Percentiles rank a stretch among this genome's conserved stretches.
These are phyloP conservation scores for Bubo scandiacus DNA, from an alignment of 2,113 vertebrate genomes.

Conservation along the genomic window DNA sequence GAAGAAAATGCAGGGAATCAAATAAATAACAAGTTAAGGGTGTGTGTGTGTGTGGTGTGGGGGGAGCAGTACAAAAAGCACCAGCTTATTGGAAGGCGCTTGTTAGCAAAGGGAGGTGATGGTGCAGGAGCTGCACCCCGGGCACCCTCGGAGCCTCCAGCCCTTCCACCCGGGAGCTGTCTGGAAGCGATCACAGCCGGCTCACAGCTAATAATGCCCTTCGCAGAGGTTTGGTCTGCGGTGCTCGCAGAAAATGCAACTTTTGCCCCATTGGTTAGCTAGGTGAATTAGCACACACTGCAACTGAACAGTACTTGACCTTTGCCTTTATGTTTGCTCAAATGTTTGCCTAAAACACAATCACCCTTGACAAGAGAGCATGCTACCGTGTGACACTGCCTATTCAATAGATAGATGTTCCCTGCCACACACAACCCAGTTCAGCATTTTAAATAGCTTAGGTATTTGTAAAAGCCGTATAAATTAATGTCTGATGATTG, in stretches of 20 bases:
- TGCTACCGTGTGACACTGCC: conserved; percentile 92
- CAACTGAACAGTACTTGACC: conserved; percentile 98
- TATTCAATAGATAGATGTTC: conserved; percentile 93
- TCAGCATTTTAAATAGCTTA: conserved; percentile 83
- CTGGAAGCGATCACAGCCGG: conserved; percentile 14
- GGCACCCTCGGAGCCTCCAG: neutral
- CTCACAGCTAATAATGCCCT: conserved; percentile 44
- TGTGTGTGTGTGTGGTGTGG: too few species aligned
- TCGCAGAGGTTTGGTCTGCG: conserved; percentile 56
- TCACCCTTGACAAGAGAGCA: conserved; percentile 93
- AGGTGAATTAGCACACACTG: conserved; percentile 96
- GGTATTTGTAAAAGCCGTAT: conserved; percentile 85
- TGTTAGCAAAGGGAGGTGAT: neutral
- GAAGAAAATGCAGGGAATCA: neutral
- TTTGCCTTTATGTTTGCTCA: conserved; percentile 95
- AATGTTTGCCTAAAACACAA: conserved; percentile 99
- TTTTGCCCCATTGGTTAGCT: conserved; percentile 90
- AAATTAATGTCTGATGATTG: conserved; percentile 78
- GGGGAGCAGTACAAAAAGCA: neutral
- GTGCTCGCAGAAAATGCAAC: conserved; percentile 74
- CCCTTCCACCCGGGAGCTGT: conserved; percentile 12
- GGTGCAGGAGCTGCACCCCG: neutral
- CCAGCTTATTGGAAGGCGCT: neutral
- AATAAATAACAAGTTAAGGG: neutral
- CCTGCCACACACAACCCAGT: conserved; percentile 82